Evolutionary conservation across 2,888 invertebrate genomes (phyloP).

Genomic region (Drosophila monieri): DNA sequence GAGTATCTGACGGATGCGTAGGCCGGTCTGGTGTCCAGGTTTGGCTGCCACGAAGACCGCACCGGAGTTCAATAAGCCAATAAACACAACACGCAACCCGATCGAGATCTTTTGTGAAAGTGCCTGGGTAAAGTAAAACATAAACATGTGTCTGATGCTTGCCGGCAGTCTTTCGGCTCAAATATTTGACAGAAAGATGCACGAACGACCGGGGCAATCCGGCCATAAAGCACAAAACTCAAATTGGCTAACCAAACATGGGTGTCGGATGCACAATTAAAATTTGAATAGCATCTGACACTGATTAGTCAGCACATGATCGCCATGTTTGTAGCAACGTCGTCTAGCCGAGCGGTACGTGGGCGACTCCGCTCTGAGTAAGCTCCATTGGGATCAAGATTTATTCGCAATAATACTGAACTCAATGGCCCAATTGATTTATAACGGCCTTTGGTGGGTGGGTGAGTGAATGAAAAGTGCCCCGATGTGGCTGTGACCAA

Average conservation of each 20-base stretch:
- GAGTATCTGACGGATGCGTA: conserved; percentile 58
- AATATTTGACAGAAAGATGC: conserved; percentile 11
- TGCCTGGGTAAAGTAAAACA: conserved; percentile 39
- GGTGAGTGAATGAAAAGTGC: conserved; percentile 44
- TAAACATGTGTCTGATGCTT: conserved; percentile 68
- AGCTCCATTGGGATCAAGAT: conserved; percentile 46
- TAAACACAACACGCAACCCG: conserved; percentile 49
- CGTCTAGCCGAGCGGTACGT: conserved; percentile 52
- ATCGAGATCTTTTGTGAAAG: conserved; percentile 63
- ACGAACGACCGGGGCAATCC: conserved; percentile 26
- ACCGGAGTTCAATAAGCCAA: conserved; percentile 72
- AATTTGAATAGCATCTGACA: conserved; percentile 40
- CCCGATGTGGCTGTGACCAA: conserved; percentile 44
- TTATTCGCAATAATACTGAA: conserved; percentile 34
- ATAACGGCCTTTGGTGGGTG: conserved; percentile 62
- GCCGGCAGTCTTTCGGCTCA: conserved; percentile 21
- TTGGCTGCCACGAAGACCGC: conserved; percentile 60
- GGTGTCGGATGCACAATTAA: conserved; percentile 68
- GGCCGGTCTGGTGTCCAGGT: conserved; percentile 43
- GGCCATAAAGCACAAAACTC: conserved; percentile 16
- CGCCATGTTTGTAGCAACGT: conserved; percentile 30
- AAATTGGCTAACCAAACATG: conserved; percentile 57
- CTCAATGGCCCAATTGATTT: conserved; percentile 71
- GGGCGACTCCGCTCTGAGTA: conserved; percentile 55
- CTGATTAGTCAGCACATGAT: conserved; percentile 64